Percentiles rank a stretch among this genome's conserved stretches.
Conservation (phyloP, 1,140 invertebrate genomes). For the Dysdera silvatica region DNA sequence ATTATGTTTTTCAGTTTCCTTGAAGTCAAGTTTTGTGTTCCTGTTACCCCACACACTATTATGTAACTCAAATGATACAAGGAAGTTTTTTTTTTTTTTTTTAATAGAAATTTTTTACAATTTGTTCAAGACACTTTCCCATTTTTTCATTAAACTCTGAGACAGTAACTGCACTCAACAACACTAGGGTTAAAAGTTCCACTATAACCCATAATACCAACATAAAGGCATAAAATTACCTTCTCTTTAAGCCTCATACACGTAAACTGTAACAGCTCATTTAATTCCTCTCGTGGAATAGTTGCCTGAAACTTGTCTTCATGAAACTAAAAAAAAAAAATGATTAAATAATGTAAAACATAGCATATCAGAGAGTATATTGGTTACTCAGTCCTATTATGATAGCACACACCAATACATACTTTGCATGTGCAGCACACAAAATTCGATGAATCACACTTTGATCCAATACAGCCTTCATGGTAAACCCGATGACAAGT, state of each 20-base stretch:
- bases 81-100: no score
- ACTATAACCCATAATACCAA: neutral
- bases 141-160: neutral
- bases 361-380: neutral
- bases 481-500: slow-evolving; percentile 63
- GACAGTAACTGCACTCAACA: neutral
- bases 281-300: slow-evolving; percentile 42
- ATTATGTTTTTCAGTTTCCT: no score
- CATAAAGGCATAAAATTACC: slow-evolving; percentile 35
- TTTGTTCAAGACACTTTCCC: neutral
- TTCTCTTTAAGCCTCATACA: slow-evolving; percentile 49
- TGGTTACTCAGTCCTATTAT: neutral
- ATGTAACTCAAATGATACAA: no score
- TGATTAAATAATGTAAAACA: neutral
- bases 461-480: slow-evolving; percentile 51
- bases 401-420: slow-evolving; percentile 20
- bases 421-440: slow-evolving; percentile 51
- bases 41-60: no score
- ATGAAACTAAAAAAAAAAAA: slow-evolving; percentile 23
- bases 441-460: slow-evolving; percentile 46
- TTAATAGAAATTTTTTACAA: neutral
- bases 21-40: no score
- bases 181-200: neutral
- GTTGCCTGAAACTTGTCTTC: slow-evolving; percentile 39
- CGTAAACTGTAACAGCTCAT: slow-evolving; percentile 50